Percentiles rank a stretch among this genome's conserved stretches.
phyloP scores from a whole-genome alignment of 2,113 vertebrate species.

The Melanostigma gelatinosum region DNA sequence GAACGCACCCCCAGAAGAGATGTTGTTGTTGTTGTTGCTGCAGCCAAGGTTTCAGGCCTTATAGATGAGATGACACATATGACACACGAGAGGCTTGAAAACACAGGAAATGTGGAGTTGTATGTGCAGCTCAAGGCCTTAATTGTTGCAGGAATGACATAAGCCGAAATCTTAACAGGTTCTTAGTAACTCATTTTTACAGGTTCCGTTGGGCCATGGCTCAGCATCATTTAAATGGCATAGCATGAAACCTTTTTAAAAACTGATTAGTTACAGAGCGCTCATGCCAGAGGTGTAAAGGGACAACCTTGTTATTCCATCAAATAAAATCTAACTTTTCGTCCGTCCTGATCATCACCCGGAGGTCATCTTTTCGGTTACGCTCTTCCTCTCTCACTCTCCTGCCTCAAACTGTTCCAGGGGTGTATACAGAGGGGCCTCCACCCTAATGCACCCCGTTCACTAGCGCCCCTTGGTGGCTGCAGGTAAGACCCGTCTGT shows the following conservation, averaged over 20 bases:
- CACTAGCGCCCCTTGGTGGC: conserved; percentile 67
- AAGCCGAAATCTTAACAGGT: background rate
- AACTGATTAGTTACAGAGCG: background rate
- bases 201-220: background rate
- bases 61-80: background rate
- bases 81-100: background rate
- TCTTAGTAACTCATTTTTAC: background rate
- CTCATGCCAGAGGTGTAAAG: background rate
- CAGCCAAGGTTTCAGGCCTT: background rate
- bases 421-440: background rate
- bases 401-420: background rate
- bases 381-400: background rate
- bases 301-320: background rate
- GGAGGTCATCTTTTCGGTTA: conserved; percentile 16
- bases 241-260: background rate
- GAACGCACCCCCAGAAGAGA: background rate
- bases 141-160: background rate
- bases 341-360: background rate
- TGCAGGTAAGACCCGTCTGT: background rate
- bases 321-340: background rate
- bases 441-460: conserved; percentile 17
- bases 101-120: background rate
- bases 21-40: background rate
- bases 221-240: background rate
- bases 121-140: background rate